Percentiles rank a stretch among this genome's conserved stretches.
These are phyloP conservation scores for Eupelmus urozonus DNA, from an alignment of 2,888 invertebrate species.

Conservation along the genomic window DNA sequence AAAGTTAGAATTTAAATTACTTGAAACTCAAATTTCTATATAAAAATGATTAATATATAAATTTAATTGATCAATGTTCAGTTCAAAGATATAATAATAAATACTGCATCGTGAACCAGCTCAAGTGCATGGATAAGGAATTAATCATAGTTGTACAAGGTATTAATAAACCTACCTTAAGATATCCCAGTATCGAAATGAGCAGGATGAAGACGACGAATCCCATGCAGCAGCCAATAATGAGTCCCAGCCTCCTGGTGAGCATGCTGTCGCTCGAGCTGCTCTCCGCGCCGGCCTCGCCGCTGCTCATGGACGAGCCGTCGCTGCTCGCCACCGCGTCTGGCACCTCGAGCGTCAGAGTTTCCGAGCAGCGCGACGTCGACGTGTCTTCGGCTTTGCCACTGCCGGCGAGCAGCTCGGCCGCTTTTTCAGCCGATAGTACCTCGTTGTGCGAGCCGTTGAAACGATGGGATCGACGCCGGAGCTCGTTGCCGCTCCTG, in stretches of 20 bases:
- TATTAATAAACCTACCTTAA: slow-evolving; percentile 89
- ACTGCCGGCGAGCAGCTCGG: slow-evolving; percentile 2
- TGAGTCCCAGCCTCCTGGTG: slow-evolving; percentile 89
- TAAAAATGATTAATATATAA: no score
- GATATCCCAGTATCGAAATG: slow-evolving; percentile 89
- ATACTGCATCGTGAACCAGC: no score
- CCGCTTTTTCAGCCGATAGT: no score
- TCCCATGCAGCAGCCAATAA: slow-evolving; percentile 92
- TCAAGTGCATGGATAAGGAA: no score
- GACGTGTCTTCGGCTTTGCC: slow-evolving; percentile 85
- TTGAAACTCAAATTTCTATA: no score
- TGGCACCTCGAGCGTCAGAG: slow-evolving; percentile 86
- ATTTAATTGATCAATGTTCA: no score
- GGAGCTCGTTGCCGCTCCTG: background rate
- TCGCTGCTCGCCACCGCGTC: slow-evolving; percentile 77
- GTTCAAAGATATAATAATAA: no score
- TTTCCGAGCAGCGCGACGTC: slow-evolving; percentile 87
- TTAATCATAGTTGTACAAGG: no score
- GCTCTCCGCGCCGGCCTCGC: slow-evolving; percentile 7
- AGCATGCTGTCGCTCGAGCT: slow-evolving; percentile 77
- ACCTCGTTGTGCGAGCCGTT: background rate
- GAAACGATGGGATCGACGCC: background rate
- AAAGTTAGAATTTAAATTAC: no score
- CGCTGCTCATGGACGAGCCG: slow-evolving; percentile 75
- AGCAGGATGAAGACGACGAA: slow-evolving; percentile 91